A percentile compares a stretch with the other conserved stretches of the same genome.
Evolutionary conservation across 2,888 invertebrate genomes (phyloP).

Genomic region (Scaptomyza flava): DNA sequence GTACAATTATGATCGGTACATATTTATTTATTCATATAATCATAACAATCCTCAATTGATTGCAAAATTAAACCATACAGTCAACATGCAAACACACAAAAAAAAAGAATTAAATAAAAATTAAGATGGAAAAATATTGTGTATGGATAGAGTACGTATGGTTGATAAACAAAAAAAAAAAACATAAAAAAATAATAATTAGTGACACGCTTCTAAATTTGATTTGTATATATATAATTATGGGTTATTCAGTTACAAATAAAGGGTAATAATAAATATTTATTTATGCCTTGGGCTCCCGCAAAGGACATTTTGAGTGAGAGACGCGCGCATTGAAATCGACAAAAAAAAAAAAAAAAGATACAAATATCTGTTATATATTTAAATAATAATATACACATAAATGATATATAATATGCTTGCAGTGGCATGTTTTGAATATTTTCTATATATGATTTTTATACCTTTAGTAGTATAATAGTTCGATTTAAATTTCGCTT

Average conservation of each 20-base stretch:
- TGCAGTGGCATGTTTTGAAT: slow-evolving; percentile 55
- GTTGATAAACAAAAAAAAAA: slow-evolving; percentile 1
- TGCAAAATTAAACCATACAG: slow-evolving; percentile 39
- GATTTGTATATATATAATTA: slow-evolving; percentile 13
- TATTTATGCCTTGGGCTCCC: slow-evolving; percentile 13
- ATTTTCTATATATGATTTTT: slow-evolving; percentile 47
- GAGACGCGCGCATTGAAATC: neutral
- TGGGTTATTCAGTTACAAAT: slow-evolving; percentile 29
- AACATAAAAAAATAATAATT: neutral
- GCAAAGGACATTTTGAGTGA: neutral
- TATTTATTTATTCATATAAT: slow-evolving; percentile 40
- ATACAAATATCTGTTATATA: neutral
- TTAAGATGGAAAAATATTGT: slow-evolving; percentile 12
- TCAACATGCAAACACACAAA: slow-evolving; percentile 57
- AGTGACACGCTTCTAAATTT: slow-evolving; percentile 10
- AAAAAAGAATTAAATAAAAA: slow-evolving; percentile 16
- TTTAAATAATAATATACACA: slow-evolving; percentile 25
- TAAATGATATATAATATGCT: slow-evolving; percentile 39
- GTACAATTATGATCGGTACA: slow-evolving; percentile 65
- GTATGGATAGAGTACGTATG: neutral
- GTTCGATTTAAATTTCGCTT: slow-evolving; percentile 45
- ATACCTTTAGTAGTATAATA: slow-evolving; percentile 46
- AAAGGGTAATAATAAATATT: slow-evolving; percentile 7
- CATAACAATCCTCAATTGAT: slow-evolving; percentile 34
- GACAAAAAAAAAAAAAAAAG: neutral